Evolutionary conservation across 2,888 invertebrate genomes (phyloP), one percentile per base, ranked within the genome.

Genomic region (Apodemia zela): DNA sequence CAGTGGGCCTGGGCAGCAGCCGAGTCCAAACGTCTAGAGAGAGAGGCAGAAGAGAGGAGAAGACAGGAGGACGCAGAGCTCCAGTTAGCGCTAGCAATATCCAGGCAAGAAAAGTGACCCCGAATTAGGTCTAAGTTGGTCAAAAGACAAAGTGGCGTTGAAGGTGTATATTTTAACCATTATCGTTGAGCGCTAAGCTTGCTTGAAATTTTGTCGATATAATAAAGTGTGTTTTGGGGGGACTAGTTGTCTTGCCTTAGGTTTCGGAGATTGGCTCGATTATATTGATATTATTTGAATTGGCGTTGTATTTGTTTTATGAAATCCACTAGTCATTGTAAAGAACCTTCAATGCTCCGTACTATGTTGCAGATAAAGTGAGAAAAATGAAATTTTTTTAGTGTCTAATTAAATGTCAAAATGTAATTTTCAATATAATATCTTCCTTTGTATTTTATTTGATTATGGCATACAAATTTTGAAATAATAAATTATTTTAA

Each of bases 1-100:
- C 95, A 96, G 82, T 82, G 95, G 78, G 95, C 94, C 18, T 96
- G 95, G 96, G 96, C 95, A 4, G 94, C 94, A 15, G 90, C 93
- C 35, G 95, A 96, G 78, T 95, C 95, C 71, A 81, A 93, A 65
- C 87, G 92, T 38, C 82, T 94, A 49, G 94, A 95, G 77, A 93
- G 93, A 66, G 94, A 94, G 71, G 89, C 94, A 17, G 93, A 93
- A 67, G 92, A 87, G 62, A 85, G 93, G 68, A 85, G 93, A 60
- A 85, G 93, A 63, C 93, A 90, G 67, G 96, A 96, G 76, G 94
- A 95, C 68, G 94, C 94, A n/a, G 96, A 96, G 74, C 84, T 96
- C 62, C 95, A 95, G 75, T 90, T 95, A 47, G 96, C 96, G 0
- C 86, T 96, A 61, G 95, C 94, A 66, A 89, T 96, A 66, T 96